Evolutionary conservation across 2,888 invertebrate genomes (phyloP).

Genomic region (Temnothorax ravouxi): DNA sequence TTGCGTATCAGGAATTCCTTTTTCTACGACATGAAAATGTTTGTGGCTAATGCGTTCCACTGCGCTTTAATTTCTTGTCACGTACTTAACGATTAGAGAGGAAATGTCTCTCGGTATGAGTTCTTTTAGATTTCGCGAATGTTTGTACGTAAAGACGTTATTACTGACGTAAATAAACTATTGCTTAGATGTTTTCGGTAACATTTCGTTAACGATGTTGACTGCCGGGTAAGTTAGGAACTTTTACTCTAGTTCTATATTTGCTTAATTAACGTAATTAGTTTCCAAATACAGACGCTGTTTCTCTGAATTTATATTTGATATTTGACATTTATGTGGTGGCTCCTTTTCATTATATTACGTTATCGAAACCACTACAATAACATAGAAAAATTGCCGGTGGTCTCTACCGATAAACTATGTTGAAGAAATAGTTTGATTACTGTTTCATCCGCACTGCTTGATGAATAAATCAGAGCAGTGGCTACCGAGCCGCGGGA

Average conservation of each 20-base stretch:
- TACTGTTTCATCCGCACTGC: constrained; percentile 59
- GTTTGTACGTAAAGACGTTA: constrained; percentile 41
- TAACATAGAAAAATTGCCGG: constrained; percentile 53
- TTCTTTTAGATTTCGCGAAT: constrained; percentile 13
- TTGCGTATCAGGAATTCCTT: constrained; percentile 71
- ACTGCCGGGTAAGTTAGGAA: not conserved
- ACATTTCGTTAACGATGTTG: constrained; percentile 27
- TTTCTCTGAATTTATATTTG: not conserved
- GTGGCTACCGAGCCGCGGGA: constrained; percentile 46
- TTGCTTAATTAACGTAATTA: constrained; percentile 40
- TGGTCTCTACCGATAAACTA: constrained; percentile 3
- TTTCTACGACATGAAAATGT: constrained; percentile 62
- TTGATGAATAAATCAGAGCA: constrained; percentile 73
- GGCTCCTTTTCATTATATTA: not conserved
- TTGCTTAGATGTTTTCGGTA: constrained; percentile 9
- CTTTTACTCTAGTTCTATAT: constrained; percentile 10
- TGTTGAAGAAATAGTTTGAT: constrained; percentile 50
- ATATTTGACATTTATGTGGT: not conserved
- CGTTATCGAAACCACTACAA: not conserved
- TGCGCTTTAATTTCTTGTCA: constrained; percentile 69
- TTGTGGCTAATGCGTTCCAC: constrained; percentile 34
- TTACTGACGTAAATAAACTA: constrained; percentile 44
- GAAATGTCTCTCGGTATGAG: constrained; percentile 31
- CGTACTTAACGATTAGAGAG: constrained; percentile 52
- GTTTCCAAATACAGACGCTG: not conserved